Evolutionary conservation across 2,113 vertebrate species (phyloP), one percentile per base, ranked within the genome.

Genomic region (Ceyx melanurus): DNA sequence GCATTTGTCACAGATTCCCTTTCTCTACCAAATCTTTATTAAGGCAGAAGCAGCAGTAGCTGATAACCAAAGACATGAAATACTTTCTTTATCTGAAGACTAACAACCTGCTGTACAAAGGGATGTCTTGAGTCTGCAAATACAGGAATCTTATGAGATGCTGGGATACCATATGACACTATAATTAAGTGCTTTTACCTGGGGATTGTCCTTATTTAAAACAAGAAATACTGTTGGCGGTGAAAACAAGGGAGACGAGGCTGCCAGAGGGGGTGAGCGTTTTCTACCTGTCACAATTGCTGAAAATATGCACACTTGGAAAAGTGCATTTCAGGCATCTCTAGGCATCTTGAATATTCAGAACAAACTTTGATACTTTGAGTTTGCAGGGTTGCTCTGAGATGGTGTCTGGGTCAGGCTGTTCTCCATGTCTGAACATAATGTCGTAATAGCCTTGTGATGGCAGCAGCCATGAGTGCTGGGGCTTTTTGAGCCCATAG

Each of bases 351-450:
- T 61, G 91, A 68, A 82, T 75, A 51, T 76, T 92, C 42, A 67
- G 77, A 67, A 57, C 42, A 5, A 54, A 45, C 16, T 70, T 87
- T 85, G 92, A 81, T 92, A 78, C 88, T 88, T 92, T 57, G 85
- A 79, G 57, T 96, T 90, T 94, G 86, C 68, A 82, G 20, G 17
- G 84, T 87, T 74, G 43, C 54, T 62, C 71, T 0, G 3, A 31
- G 35, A 3, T 57, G n/a, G 12, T 2, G 56, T 58, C 71, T 73
- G 67, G 56, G 29, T 91, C 84, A 75, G 67, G 64, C 57, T 66
- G 77, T 75, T 90, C 57, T 82, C 57, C 61, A 11, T 50, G 9
- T 43, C 64, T 72, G 68, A 73, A 31, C 31, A 12, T 68, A 60
- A 68, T 51, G 26, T 62, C 48, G 1, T 81, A 64, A 84, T 53